Evolutionary conservation across 2,113 vertebrate genomes (phyloP), one percentile per base, ranked within the genome.

Genomic region (Sciurus niger): DNA sequence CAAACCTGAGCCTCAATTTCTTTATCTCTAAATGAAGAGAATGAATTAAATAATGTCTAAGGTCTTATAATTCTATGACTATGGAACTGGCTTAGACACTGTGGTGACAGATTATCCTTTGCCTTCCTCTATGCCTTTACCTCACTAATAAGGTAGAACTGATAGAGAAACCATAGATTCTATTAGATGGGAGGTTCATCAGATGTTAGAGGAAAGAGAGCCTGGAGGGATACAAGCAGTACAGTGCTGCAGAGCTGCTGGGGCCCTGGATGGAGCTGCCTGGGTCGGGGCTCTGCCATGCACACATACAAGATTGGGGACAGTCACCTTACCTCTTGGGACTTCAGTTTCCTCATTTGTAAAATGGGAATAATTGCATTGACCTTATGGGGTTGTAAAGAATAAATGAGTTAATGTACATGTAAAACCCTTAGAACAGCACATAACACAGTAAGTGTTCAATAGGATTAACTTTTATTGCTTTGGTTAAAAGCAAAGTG

Each of bases 11-110:
- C 28, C 78, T 94, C 86, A 72, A 28, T 93, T 94, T 93, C 53
- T 89, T 32, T n/a, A 90, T 43, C 22, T 84, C 13, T 67, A 80
- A 84, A 95, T 80, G 34, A 79, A 91, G 20, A 76, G 9, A 82
- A 2, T 78, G 55, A 2, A 78, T 40, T 74, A 83, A 94, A 46
- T n/a, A 9, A 48, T 63, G 80, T 9, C 28, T 83, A 60, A 86
- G 34, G 0, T 76, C 93, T 86, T 79, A 40, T 60, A 94, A 60
- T 94, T 79, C 63, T 84, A 10, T 68, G 13, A 14, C 73, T 72
- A 53, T 72, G 30, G 22, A 5, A 70, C 46, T 88, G 37, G 11
- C 51, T 94, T 95, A 48, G 18, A 37, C 8, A 46, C 18, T 51
- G 24, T 53, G 46, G 37, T 25, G 18, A 82, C 20, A 74, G 46